Base-by-base conservation (phyloP, 2,113 vertebrate species). In the Deroptyus accipitrinus region DNA sequence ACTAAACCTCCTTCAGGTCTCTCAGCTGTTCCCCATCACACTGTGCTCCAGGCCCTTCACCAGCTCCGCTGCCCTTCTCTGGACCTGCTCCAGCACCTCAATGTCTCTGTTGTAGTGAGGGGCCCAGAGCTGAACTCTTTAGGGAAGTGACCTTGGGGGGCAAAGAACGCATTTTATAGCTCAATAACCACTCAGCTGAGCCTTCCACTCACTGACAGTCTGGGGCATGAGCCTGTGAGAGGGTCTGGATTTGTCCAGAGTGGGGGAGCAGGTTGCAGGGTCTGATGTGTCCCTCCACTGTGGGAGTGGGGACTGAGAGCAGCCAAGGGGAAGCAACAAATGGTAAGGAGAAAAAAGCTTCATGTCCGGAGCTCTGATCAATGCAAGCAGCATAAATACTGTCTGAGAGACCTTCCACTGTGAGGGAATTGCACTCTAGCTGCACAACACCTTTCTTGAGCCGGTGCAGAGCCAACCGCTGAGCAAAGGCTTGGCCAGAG, bases 241-340 rank as follows among this genome's bases (percentile, higher is more conserved):
- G 51, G 33, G 12, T 17, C 39, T 42, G 35, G 17, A 2, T 33
- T 48, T 80, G 49, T 27, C 59, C 39, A 8, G 33, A 49, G 8
- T 0, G 4, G 10, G 11, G 68, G 33, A 73, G 37, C 31, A 39
- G 35, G 64, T 35, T 67, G 16, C 33, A 52, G 31, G 33, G 48
- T 12, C 54, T 77, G 69, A 12, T 0, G 0, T 7, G 30, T 11
- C 12, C 41, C n/a, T 68, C 16, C 2, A 0, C 57, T 2, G 13
- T 1, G 1, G 18, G 66, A 89, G 17, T 0, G 0, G 3, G 20
- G 28, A 57, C 5, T 0, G 30, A 55, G 27, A 14, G 35, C 1
- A 2, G 64, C 66, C 37, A 41, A 69, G 18, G 28, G 41, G 19
- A 73, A 54, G 46, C 80, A 57, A 88, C 24, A 64, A 49, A 28